Evolutionary conservation across 2,113 vertebrate species (phyloP).

Genomic region (Thomomys bottae): DNA sequence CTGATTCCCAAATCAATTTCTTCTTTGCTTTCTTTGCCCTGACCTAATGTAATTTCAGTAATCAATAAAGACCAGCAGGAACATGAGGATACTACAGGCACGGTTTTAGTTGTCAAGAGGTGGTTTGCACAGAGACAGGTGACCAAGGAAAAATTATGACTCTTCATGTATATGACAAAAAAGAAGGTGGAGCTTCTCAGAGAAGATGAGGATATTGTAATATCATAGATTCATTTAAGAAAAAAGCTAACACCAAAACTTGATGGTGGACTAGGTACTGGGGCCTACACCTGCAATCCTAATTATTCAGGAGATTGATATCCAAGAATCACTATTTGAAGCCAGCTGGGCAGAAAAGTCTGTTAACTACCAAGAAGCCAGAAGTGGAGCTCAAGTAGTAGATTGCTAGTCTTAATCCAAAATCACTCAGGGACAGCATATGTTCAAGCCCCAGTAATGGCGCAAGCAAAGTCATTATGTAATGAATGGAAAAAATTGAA

Average conservation of each 20-base stretch:
- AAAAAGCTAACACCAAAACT: too few species aligned
- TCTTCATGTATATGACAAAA: not conserved
- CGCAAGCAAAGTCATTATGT: not conserved
- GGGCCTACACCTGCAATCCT: too few species aligned
- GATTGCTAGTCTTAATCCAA: too few species aligned
- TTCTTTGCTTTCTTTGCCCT: conserved; percentile 32
- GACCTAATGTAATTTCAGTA: conserved; percentile 38
- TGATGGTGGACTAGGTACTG: too few species aligned
- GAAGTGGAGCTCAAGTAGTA: too few species aligned
- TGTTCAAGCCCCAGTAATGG: too few species aligned
- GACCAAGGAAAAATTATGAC: not conserved
- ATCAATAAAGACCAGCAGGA: not conserved
- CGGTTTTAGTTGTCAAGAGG: conserved; percentile 45
- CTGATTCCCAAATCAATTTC: conserved; percentile 46
- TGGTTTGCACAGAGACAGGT: not conserved
- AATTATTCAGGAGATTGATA: too few species aligned
- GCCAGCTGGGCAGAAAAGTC: too few species aligned
- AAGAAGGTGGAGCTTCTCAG: not conserved
- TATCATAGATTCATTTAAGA: too few species aligned
- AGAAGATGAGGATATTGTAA: not conserved
- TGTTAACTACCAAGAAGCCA: too few species aligned
- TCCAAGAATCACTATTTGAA: too few species aligned
- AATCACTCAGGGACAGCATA: too few species aligned
- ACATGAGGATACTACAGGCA: not conserved
- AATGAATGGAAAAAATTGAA: not conserved